Conservation (phyloP, 2,113 vertebrate genomes). For the Lipotes vexillifer region DNA sequence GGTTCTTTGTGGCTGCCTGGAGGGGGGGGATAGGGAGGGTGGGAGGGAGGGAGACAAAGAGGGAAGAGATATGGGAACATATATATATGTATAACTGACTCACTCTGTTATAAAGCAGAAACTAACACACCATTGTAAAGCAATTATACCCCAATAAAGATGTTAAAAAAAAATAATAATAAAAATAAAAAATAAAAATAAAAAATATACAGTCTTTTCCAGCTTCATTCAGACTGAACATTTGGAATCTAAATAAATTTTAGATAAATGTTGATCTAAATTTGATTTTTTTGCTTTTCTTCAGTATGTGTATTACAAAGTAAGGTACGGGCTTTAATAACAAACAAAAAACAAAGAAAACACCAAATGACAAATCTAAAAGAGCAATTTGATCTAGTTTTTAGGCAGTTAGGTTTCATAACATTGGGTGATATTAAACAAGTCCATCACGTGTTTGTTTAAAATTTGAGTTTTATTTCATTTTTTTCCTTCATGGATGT, state of each 20-base stretch:
- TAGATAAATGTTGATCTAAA: background rate
- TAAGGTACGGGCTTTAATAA: background rate
- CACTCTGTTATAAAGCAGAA: too few species aligned
- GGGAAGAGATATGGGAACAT: too few species aligned
- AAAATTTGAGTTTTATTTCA: slow-evolving; percentile 6
- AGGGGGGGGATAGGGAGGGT: too few species aligned
- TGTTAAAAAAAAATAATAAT: too few species aligned
- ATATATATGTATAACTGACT: too few species aligned
- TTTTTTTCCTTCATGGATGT: background rate
- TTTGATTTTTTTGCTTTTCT: background rate
- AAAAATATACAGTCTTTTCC: background rate
- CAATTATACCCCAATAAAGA: too few species aligned
- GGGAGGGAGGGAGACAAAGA: too few species aligned
- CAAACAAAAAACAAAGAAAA: background rate
- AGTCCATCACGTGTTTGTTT: background rate
- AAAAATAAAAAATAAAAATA: too few species aligned
- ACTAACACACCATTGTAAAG: too few species aligned
- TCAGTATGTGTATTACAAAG: background rate
- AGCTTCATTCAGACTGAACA: background rate
- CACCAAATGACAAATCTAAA: background rate
- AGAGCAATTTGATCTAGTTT: background rate
- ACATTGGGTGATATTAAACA: background rate
- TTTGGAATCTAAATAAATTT: slow-evolving; percentile 12
- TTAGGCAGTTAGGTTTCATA: background rate
- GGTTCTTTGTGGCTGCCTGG: too few species aligned